Percentiles rank a stretch among this genome's conserved stretches.
Conservation (phyloP, 2,797 vertebrate species). For the Tympanoctomys barrerae region DNA sequence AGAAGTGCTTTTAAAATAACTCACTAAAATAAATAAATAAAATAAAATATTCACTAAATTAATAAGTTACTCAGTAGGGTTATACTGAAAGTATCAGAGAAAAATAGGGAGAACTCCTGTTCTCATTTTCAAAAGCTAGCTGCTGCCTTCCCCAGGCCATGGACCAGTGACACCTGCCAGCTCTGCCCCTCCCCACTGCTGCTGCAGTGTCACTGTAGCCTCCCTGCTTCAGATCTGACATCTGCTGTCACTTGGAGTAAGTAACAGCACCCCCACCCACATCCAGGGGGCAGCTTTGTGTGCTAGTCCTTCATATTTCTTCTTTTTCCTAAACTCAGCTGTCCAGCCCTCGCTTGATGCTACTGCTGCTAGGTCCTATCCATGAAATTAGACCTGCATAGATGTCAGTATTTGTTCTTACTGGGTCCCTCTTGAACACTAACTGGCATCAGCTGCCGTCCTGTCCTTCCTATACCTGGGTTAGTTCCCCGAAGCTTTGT, state of each 20-base stretch:
- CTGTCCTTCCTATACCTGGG: background rate
- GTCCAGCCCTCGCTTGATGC: background rate
- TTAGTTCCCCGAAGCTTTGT: background rate
- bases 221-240: background rate
- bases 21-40: background rate
- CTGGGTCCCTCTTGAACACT: conserved; percentile 9
- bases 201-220: background rate
- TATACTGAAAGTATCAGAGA: conserved; percentile 22
- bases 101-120: background rate
- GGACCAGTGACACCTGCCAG: background rate
- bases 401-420: background rate
- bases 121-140: background rate
- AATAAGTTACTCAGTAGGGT: background rate
- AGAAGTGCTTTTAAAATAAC: background rate
- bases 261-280: background rate
- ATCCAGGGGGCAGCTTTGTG: background rate
- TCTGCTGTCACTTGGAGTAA: background rate
- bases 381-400: background rate
- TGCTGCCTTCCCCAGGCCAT: background rate
- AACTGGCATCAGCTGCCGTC: background rate
- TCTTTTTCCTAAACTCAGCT: background rate
- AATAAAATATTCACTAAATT: background rate
- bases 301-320: background rate
- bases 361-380: background rate
- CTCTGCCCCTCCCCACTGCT: background rate